Evolutionary conservation across 2,797 vertebrate genomes (phyloP), one percentile per base, ranked within the genome.

Genomic region (Psittacula derbiana): DNA sequence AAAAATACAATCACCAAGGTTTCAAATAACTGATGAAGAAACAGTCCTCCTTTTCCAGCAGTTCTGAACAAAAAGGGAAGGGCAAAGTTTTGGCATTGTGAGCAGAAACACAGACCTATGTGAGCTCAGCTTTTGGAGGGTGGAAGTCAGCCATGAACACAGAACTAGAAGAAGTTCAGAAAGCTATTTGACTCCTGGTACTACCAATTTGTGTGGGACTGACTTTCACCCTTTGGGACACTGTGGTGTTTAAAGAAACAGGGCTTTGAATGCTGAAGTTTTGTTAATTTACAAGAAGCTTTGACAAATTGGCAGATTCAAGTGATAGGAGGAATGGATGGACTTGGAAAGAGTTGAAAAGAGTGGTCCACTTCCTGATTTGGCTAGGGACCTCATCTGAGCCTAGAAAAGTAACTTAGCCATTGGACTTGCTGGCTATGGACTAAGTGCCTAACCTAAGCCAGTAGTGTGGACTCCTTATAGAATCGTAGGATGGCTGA

Each of bases 1-100:
- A 90, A 95, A 95, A 94, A 67, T 73, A 75, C 50, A 85, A 69
- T 86, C 70, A 50, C 38, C 15, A 65, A 82, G 64, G 60, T 88
- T 95, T 96, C 65, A 94, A 94, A 69, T 90, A 92, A 88, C 74
- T 0, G 14, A 72, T 88, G 86, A 90, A 93, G 90, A 90, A 95
- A 94, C 33, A 90, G 49, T 47, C 18, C 3, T 79, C 40, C 43
- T 94, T 88, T 91, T 88, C 36, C 55, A 94, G 73, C 40, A 60
- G 71, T 90, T 94, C 90, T 89, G 67, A 82, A 86, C 71, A 74
- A 90, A 88, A 85, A 53, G 21, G 81, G 61, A 75, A 90, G 58
- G 38, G 44, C 24, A 1, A 76, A 88, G n/a, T 46, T 25, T 74
- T 92, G 91, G 71, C 60, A 67, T 31, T 58, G 31, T 62, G 47